Evolutionary conservation across 2,888 invertebrate species (phyloP).

Genomic region (Limnephilus marmoratus): DNA sequence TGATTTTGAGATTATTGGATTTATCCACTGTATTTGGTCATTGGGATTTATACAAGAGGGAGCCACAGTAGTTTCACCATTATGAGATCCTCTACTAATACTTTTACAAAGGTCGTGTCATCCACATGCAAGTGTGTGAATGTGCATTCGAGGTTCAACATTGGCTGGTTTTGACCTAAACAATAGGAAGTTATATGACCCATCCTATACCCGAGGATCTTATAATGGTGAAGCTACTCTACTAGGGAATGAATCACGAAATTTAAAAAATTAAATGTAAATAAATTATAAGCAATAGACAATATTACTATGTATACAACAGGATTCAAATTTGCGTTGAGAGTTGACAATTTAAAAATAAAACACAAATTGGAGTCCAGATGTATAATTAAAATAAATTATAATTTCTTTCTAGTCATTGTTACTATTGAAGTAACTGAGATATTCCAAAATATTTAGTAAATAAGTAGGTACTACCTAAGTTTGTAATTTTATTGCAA

Average conservation of each 20-base stretch:
- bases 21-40: background rate
- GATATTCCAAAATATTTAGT: constrained; percentile 21
- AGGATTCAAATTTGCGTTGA: background rate
- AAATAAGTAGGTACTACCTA: background rate
- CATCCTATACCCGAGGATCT: too few species aligned
- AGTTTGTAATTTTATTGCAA: background rate
- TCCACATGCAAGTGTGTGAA: too few species aligned
- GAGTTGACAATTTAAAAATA: background rate
- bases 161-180: too few species aligned
- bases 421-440: background rate
- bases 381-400: background rate
- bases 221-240: too few species aligned
- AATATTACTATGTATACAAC: background rate
- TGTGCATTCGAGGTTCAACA: too few species aligned
- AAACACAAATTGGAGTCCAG: background rate
- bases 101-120: too few species aligned
- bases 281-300: background rate
- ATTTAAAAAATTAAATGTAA: background rate
- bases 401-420: constrained; percentile 8
- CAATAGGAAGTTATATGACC: too few species aligned
- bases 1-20: background rate
- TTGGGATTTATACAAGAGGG: background rate
- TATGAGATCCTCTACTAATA: too few species aligned
- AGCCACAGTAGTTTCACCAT: background rate
- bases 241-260: background rate